Evolutionary conservation across 2,888 invertebrate genomes (phyloP).

Genomic region (Cataglyphis albicans): DNA sequence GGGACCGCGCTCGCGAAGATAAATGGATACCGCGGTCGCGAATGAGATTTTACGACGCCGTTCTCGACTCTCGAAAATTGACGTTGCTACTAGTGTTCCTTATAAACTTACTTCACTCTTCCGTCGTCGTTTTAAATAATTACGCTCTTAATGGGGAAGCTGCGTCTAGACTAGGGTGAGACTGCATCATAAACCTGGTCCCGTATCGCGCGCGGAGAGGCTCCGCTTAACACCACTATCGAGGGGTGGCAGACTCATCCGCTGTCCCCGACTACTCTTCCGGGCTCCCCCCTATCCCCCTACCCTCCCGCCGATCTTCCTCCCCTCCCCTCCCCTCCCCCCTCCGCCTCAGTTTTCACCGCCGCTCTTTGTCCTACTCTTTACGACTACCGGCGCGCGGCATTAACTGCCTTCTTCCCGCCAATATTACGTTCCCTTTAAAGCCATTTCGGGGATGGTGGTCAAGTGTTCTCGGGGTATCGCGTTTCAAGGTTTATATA

Average conservation of each 20-base stretch:
- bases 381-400: constrained; percentile 56
- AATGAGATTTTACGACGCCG: constrained; percentile 35
- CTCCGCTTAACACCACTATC: constrained; percentile 78
- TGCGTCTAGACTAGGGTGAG: constrained; percentile 84
- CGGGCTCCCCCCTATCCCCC: neutral
- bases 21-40: constrained; percentile 19
- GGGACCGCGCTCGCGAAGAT: constrained; percentile 4
- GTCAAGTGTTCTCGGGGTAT: constrained; percentile 53
- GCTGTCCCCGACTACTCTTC: constrained; percentile 57
- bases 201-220: constrained; percentile 76
- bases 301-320: neutral
- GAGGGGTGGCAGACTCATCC: constrained; percentile 79
- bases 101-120: constrained; percentile 53
- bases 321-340: constrained; percentile 10
- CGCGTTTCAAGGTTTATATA: constrained; percentile 51
- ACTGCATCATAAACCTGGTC: constrained; percentile 83
- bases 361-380: constrained; percentile 48
- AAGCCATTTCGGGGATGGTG: constrained; percentile 54
- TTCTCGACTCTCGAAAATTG: constrained; percentile 32
- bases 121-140: constrained; percentile 56
- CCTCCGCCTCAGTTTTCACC: constrained; percentile 1
- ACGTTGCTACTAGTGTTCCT: constrained; percentile 48
- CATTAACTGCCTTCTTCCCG: constrained; percentile 63
- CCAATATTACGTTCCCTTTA: constrained; percentile 58
- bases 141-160: constrained; percentile 65